Evolutionary conservation across 2,113 vertebrate genomes (phyloP).

Genomic region (Pantherophis guttatus): DNA sequence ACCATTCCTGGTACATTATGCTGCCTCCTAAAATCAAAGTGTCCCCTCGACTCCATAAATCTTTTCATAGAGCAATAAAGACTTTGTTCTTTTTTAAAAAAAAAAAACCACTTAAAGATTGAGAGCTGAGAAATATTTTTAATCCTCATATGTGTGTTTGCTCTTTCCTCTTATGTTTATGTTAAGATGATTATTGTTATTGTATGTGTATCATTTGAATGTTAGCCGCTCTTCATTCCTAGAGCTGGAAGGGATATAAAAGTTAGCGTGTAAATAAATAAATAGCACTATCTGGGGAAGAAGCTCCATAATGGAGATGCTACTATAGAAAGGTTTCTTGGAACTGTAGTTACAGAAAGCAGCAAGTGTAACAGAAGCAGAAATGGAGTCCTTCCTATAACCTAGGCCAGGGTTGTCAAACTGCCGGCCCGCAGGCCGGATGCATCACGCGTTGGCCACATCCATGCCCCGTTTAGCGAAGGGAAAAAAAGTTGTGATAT

Average conservation of each 20-base stretch:
- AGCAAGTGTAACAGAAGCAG: neutral
- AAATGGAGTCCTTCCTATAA: neutral
- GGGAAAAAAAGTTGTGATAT: neutral
- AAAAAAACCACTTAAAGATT: neutral
- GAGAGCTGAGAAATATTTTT: neutral
- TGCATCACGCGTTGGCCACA: rapidly evolving
- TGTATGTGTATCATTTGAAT: neutral
- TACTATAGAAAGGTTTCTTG: neutral
- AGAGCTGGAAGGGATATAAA: neutral
- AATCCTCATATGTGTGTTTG: neutral
- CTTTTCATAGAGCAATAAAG: neutral
- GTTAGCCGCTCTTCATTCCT: neutral
- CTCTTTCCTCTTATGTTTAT: neutral
- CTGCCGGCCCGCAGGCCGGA: rapidly evolving
- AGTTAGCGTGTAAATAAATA: neutral
- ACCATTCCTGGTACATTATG: neutral
- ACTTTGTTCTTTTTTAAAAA: neutral
- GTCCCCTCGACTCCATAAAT: neutral
- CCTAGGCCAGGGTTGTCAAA: neutral
- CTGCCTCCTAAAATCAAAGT: neutral
- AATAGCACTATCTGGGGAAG: neutral
- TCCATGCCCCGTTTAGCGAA: neutral
- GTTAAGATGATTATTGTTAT: neutral
- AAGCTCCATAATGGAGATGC: neutral
- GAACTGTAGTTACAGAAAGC: neutral